These are phyloP conservation scores for Lutraria rhynchaena DNA, from an alignment of 1,140 invertebrate genomes.

Conservation along the genomic window DNA sequence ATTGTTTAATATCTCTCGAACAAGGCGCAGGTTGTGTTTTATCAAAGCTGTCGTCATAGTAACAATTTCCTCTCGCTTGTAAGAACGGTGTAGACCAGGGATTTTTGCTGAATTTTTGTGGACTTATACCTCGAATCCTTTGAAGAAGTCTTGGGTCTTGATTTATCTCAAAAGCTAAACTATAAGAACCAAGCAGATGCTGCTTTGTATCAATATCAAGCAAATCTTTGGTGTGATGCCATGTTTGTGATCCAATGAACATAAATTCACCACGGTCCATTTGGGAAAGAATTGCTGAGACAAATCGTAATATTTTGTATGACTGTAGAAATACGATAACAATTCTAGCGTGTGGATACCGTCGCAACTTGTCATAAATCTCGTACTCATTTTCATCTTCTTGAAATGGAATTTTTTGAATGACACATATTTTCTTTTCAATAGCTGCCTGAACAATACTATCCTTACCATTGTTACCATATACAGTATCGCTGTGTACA, in stretches of 20 bases:
- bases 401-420: slow-evolving; percentile 27
- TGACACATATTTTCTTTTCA: slow-evolving; percentile 39
- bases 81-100: background rate
- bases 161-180: slow-evolving; percentile 2
- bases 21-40: background rate
- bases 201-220: background rate
- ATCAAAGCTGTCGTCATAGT: background rate
- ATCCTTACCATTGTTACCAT: slow-evolving; percentile 52
- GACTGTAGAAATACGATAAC: slow-evolving; percentile 55
- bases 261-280: slow-evolving; percentile 4
- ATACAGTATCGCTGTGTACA: slow-evolving; percentile 48
- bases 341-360: slow-evolving; percentile 41
- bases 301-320: background rate
- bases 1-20: background rate
- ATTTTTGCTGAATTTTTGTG: background rate
- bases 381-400: slow-evolving; percentile 16
- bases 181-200: slow-evolving; percentile 1
- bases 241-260: background rate
- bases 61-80: background rate
- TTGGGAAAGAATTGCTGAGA: background rate
- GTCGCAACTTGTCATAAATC: slow-evolving; percentile 30
- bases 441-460: slow-evolving; percentile 9
- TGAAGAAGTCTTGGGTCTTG: background rate
- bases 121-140: background rate
- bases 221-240: background rate